phyloP scores from a whole-genome alignment of 2,113 vertebrate genomes.

The Verasper variegatus region DNA sequence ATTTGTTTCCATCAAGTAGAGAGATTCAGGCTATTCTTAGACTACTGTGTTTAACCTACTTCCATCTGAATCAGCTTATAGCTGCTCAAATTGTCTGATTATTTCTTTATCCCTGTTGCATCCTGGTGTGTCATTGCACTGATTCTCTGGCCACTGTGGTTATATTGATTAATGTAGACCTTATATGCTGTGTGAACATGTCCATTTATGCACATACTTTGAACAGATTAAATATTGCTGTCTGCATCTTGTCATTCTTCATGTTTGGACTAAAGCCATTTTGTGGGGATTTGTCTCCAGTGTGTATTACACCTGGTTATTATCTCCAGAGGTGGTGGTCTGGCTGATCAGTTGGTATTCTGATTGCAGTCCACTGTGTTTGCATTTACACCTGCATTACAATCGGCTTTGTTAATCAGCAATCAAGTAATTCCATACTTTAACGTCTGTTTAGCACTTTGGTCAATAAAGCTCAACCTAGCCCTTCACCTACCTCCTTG shows the following conservation, averaged over 20 bases:
- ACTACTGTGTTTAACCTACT: conserved; percentile 49
- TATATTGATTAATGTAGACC: no score
- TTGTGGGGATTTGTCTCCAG: neutral
- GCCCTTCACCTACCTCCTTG: neutral
- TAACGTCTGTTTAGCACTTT: no score
- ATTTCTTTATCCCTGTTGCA: conserved; percentile 29
- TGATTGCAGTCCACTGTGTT: neutral
- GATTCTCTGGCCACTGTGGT: neutral
- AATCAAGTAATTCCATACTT: neutral
- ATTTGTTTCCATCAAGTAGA: conserved; percentile 26
- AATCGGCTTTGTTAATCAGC: neutral
- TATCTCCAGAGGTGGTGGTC: neutral
- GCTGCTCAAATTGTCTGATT: conserved; percentile 29
- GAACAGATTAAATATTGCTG: no score
- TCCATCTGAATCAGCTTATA: conserved; percentile 37
- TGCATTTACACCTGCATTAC: neutral
- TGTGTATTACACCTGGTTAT: neutral
- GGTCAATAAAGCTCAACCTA: neutral
- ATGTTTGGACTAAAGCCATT: no score
- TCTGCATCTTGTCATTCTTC: no score
- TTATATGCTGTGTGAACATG: no score
- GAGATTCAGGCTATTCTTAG: conserved; percentile 39
- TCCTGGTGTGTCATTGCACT: neutral
- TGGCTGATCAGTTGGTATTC: neutral
- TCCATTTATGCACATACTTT: no score